Evolutionary conservation across 2,888 invertebrate genomes (phyloP).

Genomic region (Oligia fasciuncula): DNA sequence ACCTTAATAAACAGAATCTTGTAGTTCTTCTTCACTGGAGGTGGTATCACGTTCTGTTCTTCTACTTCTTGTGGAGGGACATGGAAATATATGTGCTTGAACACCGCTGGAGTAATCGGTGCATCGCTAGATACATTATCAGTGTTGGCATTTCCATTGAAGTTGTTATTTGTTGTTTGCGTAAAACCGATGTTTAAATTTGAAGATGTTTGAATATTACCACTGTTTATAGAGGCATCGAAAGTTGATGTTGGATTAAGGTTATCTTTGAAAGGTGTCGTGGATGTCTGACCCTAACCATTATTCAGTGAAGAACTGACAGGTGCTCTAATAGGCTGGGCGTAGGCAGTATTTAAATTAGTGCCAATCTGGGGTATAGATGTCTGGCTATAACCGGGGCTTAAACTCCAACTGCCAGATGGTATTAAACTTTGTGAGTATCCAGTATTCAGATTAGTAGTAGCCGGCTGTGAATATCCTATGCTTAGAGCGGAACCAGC

Average conservation of each 20-base stretch:
- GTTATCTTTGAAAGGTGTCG: conserved; percentile 13
- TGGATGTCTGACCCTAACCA: conserved; percentile 13
- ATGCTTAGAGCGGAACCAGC: neutral
- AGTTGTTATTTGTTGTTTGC: conserved; percentile 7
- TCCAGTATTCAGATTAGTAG: conserved; percentile 36
- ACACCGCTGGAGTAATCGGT: conserved; percentile 84
- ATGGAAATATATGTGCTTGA: conserved; percentile 93
- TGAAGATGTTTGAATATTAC: conserved; percentile 1
- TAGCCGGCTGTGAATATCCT: conserved; percentile 18
- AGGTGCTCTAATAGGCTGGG: neutral
- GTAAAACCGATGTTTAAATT: conserved; percentile 25
- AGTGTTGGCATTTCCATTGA: conserved; percentile 13
- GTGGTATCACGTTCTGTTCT: conserved; percentile 86
- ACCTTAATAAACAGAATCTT: conserved; percentile 94
- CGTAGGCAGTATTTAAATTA: conserved; percentile 19
- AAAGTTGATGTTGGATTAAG: conserved; percentile 27
- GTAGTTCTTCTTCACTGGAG: conserved; percentile 91
- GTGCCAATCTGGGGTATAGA: neutral
- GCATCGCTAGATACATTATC: conserved; percentile 6
- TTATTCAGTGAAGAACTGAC: conserved; percentile 13
- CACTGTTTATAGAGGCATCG: conserved; percentile 9
- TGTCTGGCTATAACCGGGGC: conserved; percentile 17
- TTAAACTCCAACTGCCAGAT: neutral
- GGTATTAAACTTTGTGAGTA: conserved; percentile 28
- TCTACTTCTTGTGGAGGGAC: conserved; percentile 93